phyloP scores from a whole-genome alignment of 2,113 vertebrate genomes.

The Serilophus lunatus region DNA sequence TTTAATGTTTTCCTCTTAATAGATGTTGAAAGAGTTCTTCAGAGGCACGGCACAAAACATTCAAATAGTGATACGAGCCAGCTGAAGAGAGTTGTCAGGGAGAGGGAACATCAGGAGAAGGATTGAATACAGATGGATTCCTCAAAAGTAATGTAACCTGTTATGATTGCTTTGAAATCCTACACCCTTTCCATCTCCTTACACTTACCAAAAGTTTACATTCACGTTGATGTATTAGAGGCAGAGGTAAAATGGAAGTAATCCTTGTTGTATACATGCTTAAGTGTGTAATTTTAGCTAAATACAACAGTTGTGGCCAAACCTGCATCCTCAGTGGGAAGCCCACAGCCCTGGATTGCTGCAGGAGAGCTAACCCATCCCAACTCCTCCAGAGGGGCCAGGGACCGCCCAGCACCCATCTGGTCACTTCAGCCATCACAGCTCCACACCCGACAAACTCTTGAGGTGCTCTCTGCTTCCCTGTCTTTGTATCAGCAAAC shows the following conservation, averaged over 20 bases:
- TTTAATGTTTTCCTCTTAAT: conserved; percentile 64
- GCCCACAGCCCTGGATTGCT: neutral
- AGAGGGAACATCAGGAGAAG: conserved; percentile 51
- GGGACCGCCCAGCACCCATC: neutral
- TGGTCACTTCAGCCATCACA: neutral
- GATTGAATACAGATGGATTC: conserved; percentile 70
- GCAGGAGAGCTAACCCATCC: neutral
- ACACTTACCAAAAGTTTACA: conserved; percentile 35
- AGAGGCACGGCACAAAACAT: conserved; percentile 54
- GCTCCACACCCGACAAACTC: fast-evolving
- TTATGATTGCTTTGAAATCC: conserved; percentile 67
- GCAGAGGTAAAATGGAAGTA: conserved; percentile 51
- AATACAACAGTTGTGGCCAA: conserved; percentile 25
- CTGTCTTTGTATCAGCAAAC: neutral
- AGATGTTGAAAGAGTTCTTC: conserved; percentile 63
- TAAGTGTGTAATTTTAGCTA: conserved; percentile 52
- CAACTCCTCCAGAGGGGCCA: neutral
- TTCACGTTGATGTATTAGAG: conserved; percentile 54
- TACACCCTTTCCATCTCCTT: conserved; percentile 51
- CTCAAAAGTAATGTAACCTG: conserved; percentile 68
- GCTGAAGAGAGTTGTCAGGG: conserved; percentile 67
- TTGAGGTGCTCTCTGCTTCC: neutral
- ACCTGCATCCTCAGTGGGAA: neutral
- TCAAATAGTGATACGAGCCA: conserved; percentile 55
- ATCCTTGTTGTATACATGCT: conserved; percentile 44